Evolutionary conservation across 2,888 invertebrate genomes (phyloP).

Genomic region (Troides helena): DNA sequence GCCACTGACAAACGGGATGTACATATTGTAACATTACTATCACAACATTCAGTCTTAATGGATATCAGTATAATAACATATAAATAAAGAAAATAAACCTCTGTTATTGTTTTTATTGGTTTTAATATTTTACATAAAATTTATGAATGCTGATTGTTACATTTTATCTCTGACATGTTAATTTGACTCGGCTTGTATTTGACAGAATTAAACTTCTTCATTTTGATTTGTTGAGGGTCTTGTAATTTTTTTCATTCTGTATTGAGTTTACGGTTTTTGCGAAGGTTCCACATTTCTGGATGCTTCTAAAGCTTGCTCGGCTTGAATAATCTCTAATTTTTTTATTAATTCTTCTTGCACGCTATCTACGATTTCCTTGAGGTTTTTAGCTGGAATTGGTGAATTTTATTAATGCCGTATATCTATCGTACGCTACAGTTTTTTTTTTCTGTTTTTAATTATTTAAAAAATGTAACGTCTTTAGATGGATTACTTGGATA

Average conservation of each 20-base stretch:
- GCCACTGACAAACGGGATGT: constrained; percentile 1
- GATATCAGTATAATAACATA: neutral
- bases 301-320: constrained; percentile 44
- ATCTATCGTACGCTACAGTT: neutral
- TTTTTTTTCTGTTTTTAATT: neutral
- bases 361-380: constrained; percentile 73
- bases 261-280: constrained; percentile 23
- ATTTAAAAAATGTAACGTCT: neutral
- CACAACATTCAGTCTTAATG: neutral
- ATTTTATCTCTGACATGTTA: constrained; percentile 26
- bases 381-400: constrained; percentile 62
- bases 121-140: constrained; percentile 28
- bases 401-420: neutral
- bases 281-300: constrained; percentile 35
- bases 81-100: constrained; percentile 4
- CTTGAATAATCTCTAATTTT: constrained; percentile 64
- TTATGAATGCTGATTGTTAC: constrained; percentile 16
- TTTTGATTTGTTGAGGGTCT: constrained; percentile 9
- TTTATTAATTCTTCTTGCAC: constrained; percentile 70
- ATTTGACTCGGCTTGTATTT: constrained; percentile 14
- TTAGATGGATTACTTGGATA: too few species aligned
- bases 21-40: constrained; percentile 11
- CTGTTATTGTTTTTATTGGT: constrained; percentile 22
- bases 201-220: constrained; percentile 21
- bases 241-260: constrained; percentile 25